Evolutionary conservation across 1,140 invertebrate genomes (phyloP).

Genomic region (Gryllus bimaculatus): DNA sequence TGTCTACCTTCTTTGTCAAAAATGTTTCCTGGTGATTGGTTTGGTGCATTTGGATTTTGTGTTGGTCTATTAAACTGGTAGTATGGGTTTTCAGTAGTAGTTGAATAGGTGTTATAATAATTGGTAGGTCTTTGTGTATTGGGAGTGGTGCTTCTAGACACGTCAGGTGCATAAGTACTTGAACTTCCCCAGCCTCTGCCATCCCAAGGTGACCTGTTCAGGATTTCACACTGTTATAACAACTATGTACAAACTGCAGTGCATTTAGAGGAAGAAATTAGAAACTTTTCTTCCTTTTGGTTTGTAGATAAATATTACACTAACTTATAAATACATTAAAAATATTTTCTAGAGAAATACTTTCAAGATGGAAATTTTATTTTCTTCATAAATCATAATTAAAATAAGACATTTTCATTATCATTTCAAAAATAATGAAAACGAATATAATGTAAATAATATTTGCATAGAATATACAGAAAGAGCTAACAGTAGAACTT

Average conservation of each 20-base stretch:
- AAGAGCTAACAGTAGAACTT: not conserved
- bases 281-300: too few relatives aligned
- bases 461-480: not conserved
- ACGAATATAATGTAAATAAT: too few relatives aligned
- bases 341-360: too few relatives aligned
- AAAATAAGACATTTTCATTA: too few relatives aligned
- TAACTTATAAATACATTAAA: too few relatives aligned
- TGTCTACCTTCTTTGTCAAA: not conserved
- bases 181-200: not conserved
- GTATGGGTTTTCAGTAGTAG: not conserved
- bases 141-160: not conserved
- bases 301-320: too few relatives aligned
- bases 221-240: not conserved
- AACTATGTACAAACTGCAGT: too few relatives aligned
- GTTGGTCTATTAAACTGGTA: not conserved
- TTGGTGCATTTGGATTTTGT: not conserved
- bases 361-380: too few relatives aligned
- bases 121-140: not conserved
- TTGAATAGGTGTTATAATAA: not conserved
- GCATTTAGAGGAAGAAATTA: too few relatives aligned
- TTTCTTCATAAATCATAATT: too few relatives aligned
- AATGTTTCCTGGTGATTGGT: not conserved
- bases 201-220: not conserved
- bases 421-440: too few relatives aligned
- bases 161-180: not conserved